Conservation (phyloP, 1,140 invertebrate species). For the Trichoplusia ni region DNA sequence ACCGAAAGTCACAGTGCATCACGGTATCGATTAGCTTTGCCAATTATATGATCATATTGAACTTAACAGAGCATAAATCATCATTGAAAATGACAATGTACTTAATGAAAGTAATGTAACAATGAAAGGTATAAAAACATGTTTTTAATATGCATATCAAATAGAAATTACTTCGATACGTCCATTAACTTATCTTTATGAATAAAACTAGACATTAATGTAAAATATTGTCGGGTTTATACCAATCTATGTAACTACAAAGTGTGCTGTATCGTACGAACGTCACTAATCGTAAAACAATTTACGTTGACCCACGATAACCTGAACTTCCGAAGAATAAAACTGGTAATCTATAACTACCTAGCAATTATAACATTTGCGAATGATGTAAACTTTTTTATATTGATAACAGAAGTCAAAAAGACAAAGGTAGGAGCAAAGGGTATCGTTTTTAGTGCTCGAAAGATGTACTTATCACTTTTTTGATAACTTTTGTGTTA, state of each 20-base stretch:
- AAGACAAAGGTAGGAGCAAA: not conserved
- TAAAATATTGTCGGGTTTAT: constrained; percentile 2
- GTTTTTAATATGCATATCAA: not conserved
- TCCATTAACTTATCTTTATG: not conserved
- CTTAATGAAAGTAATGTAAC: not conserved
- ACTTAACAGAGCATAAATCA: not conserved
- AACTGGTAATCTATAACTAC: constrained; percentile 2
- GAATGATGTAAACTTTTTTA: constrained; percentile 21
- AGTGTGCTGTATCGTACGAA: not conserved
- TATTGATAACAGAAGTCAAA: constrained; percentile 9
- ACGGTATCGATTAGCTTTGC: too few species aligned
- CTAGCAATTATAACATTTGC: not conserved
- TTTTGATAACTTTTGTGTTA: too few species aligned
- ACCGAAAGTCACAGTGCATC: not conserved
- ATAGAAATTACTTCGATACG: not conserved
- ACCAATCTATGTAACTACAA: not conserved
- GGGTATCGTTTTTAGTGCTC: constrained; percentile 1
- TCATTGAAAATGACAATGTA: not conserved
- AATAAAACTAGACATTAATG: not conserved
- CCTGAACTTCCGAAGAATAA: constrained; percentile 13
- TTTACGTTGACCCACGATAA: constrained; percentile 8
- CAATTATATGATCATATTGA: not conserved
- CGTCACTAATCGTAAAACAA: constrained; percentile 5
- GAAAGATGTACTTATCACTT: not conserved
- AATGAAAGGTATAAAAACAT: not conserved